Base-by-base conservation (phyloP, 2,113 vertebrate species). In the Mustelus asterias region DNA sequence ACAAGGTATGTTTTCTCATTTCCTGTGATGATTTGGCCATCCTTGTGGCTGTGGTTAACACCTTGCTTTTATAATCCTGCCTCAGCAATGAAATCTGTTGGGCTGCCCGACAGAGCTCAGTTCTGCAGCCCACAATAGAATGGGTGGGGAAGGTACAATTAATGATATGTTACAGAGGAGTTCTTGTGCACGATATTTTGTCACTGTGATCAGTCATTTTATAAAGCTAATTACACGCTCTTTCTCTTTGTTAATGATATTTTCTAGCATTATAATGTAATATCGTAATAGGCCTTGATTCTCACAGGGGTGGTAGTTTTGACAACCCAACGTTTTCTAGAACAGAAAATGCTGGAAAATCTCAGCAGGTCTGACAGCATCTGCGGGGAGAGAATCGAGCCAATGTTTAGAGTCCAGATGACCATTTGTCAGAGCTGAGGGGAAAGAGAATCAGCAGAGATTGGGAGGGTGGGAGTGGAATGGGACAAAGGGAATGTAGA, bases 1-100 rank as follows among this genome's bases (percentile, higher is more conserved):
- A 94, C n/a, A 94, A 44, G 92, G 92, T 94, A 37, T 33, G 37
- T 90, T n/a, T 92, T 29, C 60, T 2, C 65, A 41, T 94, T 94
- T 94, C 65, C 22, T 94, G 60, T 20, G 18, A 94, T 22, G n/a
- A 44, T 37, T 94, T 22, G 8, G 24, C 7, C 16, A 24, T 24
- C n/a, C 20, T 26, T 69, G 9, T 94, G 63, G 41, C 22, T 41
- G 2, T 13, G 41, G 63, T 41, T 69, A 24, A 67, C n/a, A 44
- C 37, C n/a, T 41, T 67, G 14, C 5, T 41, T 93, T 65, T 93
- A 10, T 44, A 94, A 67, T 24, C 92, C 92, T 94, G 10, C 18
- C 92, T 94, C 11, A 44, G 2, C 22, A 67, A 67, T 69, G 20
- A 65, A 20, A 93, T 33, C 26, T 20, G n/a, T n/a, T n/a, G n/a